Percentiles rank a stretch among this genome's conserved stretches.
phyloP scores from a whole-genome alignment of 2,113 vertebrate genomes.

The Amblyopsis rosae region DNA sequence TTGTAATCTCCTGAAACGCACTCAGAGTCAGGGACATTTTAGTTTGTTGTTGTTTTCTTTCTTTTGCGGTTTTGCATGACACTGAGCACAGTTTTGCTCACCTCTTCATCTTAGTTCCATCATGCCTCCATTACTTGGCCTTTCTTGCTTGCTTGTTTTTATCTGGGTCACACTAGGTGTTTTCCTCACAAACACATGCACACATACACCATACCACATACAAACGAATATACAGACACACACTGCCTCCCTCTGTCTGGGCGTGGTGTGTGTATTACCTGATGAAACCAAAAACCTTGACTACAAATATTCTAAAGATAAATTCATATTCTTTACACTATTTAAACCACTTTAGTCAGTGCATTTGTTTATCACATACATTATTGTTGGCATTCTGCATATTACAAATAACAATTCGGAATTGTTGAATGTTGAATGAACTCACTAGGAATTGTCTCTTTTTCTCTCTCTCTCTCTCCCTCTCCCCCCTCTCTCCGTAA shows the following conservation, averaged over 20 bases:
- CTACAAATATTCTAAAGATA: not conserved
- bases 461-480: conserved; percentile 8
- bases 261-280: conserved; percentile 7
- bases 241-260: conserved; percentile 7
- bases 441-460: conserved; percentile 45
- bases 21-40: too few species aligned
- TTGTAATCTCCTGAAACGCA: too few species aligned
- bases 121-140: too few species aligned
- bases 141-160: too few species aligned
- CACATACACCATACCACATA: not conserved
- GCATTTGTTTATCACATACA: conserved; percentile 6
- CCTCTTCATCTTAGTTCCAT: too few species aligned
- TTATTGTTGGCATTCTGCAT: not conserved
- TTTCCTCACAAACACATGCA: conserved; percentile 10
- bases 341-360: not conserved
- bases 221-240: conserved; percentile 10
- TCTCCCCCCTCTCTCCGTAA: conserved; percentile 50
- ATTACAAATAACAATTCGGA: not conserved
- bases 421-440: not conserved
- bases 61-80: too few species aligned
- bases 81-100: not conserved
- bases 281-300: not conserved
- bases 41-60: too few species aligned
- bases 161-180: too few species aligned
- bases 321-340: too few species aligned